These are phyloP conservation scores for Cryptus viduatorius DNA, from an alignment of 2,888 invertebrate species.

Conservation along the genomic window DNA sequence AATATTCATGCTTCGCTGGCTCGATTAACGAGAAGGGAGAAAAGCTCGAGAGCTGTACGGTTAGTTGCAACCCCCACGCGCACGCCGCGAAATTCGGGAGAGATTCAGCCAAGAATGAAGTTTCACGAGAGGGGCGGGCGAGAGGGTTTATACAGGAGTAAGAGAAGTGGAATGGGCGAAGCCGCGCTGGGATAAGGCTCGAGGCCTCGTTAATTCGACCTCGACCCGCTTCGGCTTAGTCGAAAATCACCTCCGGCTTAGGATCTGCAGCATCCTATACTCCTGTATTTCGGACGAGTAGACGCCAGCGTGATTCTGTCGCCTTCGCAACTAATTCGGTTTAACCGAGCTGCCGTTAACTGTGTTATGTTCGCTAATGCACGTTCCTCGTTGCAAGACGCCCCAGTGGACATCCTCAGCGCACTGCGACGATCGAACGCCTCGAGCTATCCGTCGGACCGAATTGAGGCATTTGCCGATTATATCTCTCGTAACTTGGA, in stretches of 20 bases:
- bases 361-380: slow-evolving; percentile 80
- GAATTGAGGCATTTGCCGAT: slow-evolving; percentile 55
- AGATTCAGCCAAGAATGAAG: slow-evolving; percentile 61
- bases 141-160: not conserved
- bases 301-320: slow-evolving; percentile 63
- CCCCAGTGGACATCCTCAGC: slow-evolving; percentile 37
- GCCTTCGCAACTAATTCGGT: slow-evolving; percentile 75
- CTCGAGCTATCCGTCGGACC: slow-evolving; percentile 38
- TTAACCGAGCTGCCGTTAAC: slow-evolving; percentile 82
- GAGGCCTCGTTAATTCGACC: slow-evolving; percentile 72
- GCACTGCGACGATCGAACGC: slow-evolving; percentile 39
- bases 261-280: slow-evolving; percentile 67
- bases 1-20: slow-evolving; percentile 64
- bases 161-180: slow-evolving; percentile 56
- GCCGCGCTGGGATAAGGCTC: slow-evolving; percentile 54
- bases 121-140: slow-evolving; percentile 47
- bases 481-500: not conserved
- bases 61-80: slow-evolving; percentile 4
- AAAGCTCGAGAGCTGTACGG: slow-evolving; percentile 18
- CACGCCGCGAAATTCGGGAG: slow-evolving; percentile 50
- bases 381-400: slow-evolving; percentile 71
- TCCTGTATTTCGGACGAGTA: slow-evolving; percentile 50
- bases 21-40: slow-evolving; percentile 64
- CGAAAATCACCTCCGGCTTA: slow-evolving; percentile 76
- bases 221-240: slow-evolving; percentile 72